Percentiles rank a stretch among this genome's conserved stretches.
These are phyloP conservation scores for Bellardia bayeri DNA, from an alignment of 2,888 invertebrate species.

Conservation along the genomic window DNA sequence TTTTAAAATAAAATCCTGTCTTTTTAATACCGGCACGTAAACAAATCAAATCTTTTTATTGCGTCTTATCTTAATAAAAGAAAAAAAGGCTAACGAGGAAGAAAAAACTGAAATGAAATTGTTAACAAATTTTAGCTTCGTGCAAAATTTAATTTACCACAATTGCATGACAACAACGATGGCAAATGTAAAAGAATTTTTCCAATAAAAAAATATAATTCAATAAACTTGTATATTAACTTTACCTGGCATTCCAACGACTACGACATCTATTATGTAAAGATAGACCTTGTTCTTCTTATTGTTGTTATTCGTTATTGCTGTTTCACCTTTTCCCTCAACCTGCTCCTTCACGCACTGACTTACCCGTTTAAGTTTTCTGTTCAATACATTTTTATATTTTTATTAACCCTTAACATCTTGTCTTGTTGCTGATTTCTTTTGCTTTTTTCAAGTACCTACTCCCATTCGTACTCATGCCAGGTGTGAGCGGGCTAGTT, in stretches of 20 bases:
- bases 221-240: constrained; percentile 70
- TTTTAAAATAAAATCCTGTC: constrained; percentile 57
- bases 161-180: constrained; percentile 64
- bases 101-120: constrained; percentile 42
- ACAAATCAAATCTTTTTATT: constrained; percentile 70
- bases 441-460: constrained; percentile 48
- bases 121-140: constrained; percentile 50
- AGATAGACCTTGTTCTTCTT: constrained; percentile 41
- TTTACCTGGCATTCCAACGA: constrained; percentile 62
- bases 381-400: constrained; percentile 50
- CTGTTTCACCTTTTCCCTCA: neutral
- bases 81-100: neutral
- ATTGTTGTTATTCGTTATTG: constrained; percentile 23
- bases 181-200: constrained; percentile 63
- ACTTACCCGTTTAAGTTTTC: constrained; percentile 22
- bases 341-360: neutral
- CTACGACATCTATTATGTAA: constrained; percentile 43
- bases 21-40: constrained; percentile 66
- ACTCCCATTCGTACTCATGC: constrained; percentile 17
- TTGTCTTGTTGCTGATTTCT: constrained; percentile 57
- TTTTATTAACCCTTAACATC: constrained; percentile 70
- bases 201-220: constrained; percentile 71
- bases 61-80: constrained; percentile 24
- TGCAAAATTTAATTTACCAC: constrained; percentile 71
- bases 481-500: neutral